These are phyloP conservation scores for Rana temporaria DNA, from an alignment of 2,113 vertebrate genomes.

Conservation along the genomic window DNA sequence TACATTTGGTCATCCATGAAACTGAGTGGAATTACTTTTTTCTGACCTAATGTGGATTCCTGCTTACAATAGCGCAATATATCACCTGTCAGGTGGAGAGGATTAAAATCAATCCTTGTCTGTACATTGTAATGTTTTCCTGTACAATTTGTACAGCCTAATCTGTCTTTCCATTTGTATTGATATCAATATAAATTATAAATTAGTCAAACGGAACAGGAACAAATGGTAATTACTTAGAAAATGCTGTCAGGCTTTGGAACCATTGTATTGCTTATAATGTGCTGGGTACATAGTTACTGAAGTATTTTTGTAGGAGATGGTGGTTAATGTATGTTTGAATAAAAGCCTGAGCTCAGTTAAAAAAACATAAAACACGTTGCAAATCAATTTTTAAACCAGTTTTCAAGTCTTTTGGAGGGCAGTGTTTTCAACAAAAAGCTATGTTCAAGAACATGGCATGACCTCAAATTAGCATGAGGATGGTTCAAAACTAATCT, in stretches of 20 bases:
- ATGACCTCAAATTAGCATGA: too few species aligned
- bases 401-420: too few species aligned
- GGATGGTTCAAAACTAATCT: too few species aligned
- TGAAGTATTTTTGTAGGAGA: background rate
- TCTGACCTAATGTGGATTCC: constrained; percentile 9
- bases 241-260: constrained; percentile 6
- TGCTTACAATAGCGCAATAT: constrained; percentile 42
- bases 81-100: constrained; percentile 37
- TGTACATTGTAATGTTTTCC: constrained; percentile 23
- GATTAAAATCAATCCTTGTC: constrained; percentile 51
- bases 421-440: too few species aligned
- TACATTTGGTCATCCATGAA: constrained; percentile 18
- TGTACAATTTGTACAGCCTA: constrained; percentile 30
- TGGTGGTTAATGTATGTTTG: too few species aligned
- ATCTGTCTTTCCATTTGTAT: constrained; percentile 33
- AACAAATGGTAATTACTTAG: constrained; percentile 39
- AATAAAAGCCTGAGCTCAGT: too few species aligned
- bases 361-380: too few species aligned
- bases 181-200: constrained; percentile 43
- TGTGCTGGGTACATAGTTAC: background rate
- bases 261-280: constrained; percentile 27
- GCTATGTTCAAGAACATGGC: too few species aligned
- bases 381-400: too few species aligned
- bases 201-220: constrained; percentile 34
- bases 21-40: constrained; percentile 19